Evolutionary conservation across 2,797 vertebrate species (phyloP), one percentile per base, ranked within the genome.

Genomic region (Dermochelys coriacea): DNA sequence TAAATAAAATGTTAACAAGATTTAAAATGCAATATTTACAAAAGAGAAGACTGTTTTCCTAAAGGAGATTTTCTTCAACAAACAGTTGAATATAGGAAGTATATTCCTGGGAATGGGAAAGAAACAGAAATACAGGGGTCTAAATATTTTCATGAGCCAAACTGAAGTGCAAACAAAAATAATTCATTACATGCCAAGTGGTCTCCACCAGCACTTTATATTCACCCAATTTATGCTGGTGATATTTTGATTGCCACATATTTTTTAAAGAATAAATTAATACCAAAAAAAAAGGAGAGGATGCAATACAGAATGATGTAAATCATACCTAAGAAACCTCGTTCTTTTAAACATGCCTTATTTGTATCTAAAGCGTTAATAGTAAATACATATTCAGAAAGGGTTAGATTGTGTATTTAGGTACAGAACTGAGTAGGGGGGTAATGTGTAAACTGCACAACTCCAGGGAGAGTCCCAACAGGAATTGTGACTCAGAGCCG

Each of bases 41-140:
- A 92, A 89, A 92, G 18, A 86, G 59, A 87, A 5, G 25, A 51
- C 45, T 45, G 77, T 87, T 94, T 95, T 87, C 89, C 25, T 75
- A 89, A 93, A 87, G 23, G 12, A 14, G 91, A 90, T 91, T 47
- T 3, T 90, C 83, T 94, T 71, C 18, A 31, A 75, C 41, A 45
- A 75, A 47, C 25, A 29, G 23, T 45, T 45, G 45, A 71, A 47
- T 75, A 45, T 27, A 45, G 71, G 21, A 92, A 91, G 89, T 95
- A 96, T 96, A 82, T 75, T 68, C 16, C 61, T 75, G 41, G 45
- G 23, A 80, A 78, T 91, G 92, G 90, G 82, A 87, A 75, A 92
- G 92, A 80, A 92, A 55, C 93, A 27, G 94, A 96, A 97, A 94
- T 89, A 52, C 51, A 18, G 51, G 51, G 52, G 93, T 89, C 83